These are phyloP conservation scores for Epistrophe grossulariae DNA, from an alignment of 2,888 invertebrate genomes.

Conservation along the genomic window DNA sequence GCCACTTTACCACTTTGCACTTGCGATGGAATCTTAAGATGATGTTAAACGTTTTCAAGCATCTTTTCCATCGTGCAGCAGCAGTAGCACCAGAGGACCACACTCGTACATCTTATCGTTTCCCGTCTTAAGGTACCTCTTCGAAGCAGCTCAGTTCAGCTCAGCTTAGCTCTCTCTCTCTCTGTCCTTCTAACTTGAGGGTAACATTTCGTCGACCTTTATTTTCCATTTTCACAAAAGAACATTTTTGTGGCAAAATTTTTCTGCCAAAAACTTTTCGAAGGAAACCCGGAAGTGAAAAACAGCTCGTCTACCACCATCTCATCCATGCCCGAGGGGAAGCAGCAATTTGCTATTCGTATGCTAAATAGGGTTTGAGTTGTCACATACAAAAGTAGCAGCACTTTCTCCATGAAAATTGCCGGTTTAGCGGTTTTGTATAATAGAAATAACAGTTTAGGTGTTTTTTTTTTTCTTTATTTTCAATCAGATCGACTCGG, in stretches of 20 bases:
- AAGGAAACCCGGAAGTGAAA: constrained; percentile 34
- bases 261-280: constrained; percentile 27
- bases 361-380: constrained; percentile 72
- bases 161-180: neutral
- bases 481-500: constrained; percentile 25
- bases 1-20: constrained; percentile 75
- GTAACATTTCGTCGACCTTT: constrained; percentile 57
- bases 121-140: constrained; percentile 13
- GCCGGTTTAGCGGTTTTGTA: constrained; percentile 82
- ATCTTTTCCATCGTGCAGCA: constrained; percentile 38
- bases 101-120: constrained; percentile 16
- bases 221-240: constrained; percentile 36
- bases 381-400: constrained; percentile 52
- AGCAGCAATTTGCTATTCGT: constrained; percentile 73
- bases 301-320: neutral
- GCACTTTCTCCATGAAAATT: constrained; percentile 72
- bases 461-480: constrained; percentile 57
- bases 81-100: neutral
- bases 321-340: constrained; percentile 21
- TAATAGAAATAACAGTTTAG: constrained; percentile 80
- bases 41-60: constrained; percentile 72
- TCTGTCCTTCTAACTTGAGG: neutral
- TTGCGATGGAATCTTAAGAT: constrained; percentile 75
- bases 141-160: neutral
- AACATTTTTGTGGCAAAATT: constrained; percentile 59